Base-by-base conservation (phyloP, 2,113 vertebrate genomes). In the Callionymus lyra region DNA sequence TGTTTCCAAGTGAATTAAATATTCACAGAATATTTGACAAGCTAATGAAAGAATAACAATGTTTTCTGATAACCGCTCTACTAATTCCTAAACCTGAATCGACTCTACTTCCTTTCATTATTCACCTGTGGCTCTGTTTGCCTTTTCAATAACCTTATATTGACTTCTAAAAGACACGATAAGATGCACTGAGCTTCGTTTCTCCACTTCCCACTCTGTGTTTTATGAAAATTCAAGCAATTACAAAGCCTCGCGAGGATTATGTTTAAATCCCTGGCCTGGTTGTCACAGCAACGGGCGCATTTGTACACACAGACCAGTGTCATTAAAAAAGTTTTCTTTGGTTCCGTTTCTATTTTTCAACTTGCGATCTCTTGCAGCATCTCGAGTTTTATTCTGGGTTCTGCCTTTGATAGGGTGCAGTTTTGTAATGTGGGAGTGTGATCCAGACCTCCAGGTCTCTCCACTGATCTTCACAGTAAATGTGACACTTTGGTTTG, bases 81-180 rank as follows among this genome's bases (percentile, higher is more conserved):
- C n/a, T n/a, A n/a, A n/a, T n/a, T n/a, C 21, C 21, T 8, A 27
- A 4, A 8, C 21, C 21, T 27, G 21, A 27, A 27, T 27, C 8
- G 21, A 27, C 21, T 8, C 36, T 1, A 2, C 12, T 40, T n/a
- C 50, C 52, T 35, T 43, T 43, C 14, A 10, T 49, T 50, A 49
- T 52, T 55, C 51, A 55, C 48, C 35, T 59, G 51, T 10, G 1
- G 50, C 49, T 58, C 50, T 47, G 32, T 55, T 47, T 43, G 16
- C 16, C 31, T 15, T 38, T 44, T 17, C 33, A 31, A 27, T 37
- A 50, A 47, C 53, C 16, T 60, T 46, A 41, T 50, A 12, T 19
- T 12, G 13, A 27, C 52, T 60, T 56, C 38, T 58, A 38, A 44
- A 57, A 47, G 49, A 54, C 31, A 16, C 1, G 1, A 3, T 53